Percentiles rank a stretch among this genome's conserved stretches.
phyloP scores from a whole-genome alignment of 2,113 vertebrate species.

The Halcyon malimbica region DNA sequence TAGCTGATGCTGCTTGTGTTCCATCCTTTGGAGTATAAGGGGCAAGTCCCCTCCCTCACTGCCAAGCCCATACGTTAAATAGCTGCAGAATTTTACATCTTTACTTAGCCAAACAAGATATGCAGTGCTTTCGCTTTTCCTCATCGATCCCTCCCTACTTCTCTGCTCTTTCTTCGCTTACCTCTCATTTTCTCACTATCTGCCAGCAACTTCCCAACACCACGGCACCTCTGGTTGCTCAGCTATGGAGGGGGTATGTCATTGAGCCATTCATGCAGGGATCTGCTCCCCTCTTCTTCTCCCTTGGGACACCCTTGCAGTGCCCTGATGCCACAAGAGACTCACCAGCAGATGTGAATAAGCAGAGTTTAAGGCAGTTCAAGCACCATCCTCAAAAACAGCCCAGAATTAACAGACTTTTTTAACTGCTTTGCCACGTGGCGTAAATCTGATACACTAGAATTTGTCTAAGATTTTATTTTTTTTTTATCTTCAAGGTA shows the following conservation, averaged over 20 bases:
- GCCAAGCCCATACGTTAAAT: neutral
- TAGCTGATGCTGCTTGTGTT: neutral
- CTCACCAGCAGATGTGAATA: neutral
- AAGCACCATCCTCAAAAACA: too few species aligned
- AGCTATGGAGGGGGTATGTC: too few species aligned
- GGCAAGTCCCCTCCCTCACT: neutral
- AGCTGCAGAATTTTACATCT: neutral
- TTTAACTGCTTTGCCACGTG: neutral
- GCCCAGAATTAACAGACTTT: neutral
- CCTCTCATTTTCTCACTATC: neutral
- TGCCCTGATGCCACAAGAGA: rapidly evolving
- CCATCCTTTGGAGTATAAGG: rapidly evolving
- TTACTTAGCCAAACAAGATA: neutral
- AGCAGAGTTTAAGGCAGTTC: neutral
- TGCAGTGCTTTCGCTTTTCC: rapidly evolving
- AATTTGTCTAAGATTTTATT: neutral
- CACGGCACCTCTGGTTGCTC: rapidly evolving
- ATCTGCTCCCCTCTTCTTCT: neutral
- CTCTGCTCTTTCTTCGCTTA: neutral
- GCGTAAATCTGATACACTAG: neutral
- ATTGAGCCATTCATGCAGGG: rapidly evolving
- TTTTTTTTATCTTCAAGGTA: neutral
- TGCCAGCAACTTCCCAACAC: neutral
- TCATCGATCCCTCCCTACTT: neutral
- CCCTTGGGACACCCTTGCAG: neutral